A percentile compares a stretch with the other conserved stretches of the same genome.
phyloP scores from a whole-genome alignment of 2,797 vertebrate species.

The Gallinago nigripennis region DNA sequence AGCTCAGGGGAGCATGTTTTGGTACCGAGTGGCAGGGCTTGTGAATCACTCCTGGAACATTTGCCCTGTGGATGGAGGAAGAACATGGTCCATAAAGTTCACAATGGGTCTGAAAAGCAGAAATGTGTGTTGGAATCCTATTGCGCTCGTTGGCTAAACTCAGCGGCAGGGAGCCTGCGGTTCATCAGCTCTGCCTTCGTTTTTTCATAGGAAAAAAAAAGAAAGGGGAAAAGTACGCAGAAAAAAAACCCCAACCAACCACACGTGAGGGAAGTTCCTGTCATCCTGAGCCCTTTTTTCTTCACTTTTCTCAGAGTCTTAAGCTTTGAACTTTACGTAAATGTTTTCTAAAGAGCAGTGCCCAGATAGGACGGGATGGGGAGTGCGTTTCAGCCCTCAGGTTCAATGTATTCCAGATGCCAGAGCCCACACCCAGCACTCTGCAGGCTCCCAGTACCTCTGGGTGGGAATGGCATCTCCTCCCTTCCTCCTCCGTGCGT shows the following conservation, averaged over 20 bases:
- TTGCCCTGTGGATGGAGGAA: slow-evolving; percentile 5
- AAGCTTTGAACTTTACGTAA: not conserved
- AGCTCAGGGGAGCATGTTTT: slow-evolving; percentile 18
- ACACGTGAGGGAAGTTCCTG: not conserved
- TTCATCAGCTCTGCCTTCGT: not conserved
- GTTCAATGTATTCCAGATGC: not conserved
- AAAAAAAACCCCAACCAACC: rapidly evolving
- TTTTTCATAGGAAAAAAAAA: not conserved
- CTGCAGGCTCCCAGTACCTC: not conserved
- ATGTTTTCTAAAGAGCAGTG: not conserved
- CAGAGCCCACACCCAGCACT: not conserved
- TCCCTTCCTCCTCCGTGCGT: not conserved
- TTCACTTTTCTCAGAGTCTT: not conserved
- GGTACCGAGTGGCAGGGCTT: not conserved
- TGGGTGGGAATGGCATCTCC: not conserved
- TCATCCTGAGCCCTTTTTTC: not conserved
- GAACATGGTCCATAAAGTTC: slow-evolving; percentile 23
- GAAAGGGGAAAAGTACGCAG: not conserved
- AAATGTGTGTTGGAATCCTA: not conserved
- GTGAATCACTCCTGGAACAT: slow-evolving; percentile 15
- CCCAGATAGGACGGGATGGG: not conserved
- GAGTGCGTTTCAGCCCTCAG: not conserved
- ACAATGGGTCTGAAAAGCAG: slow-evolving; percentile 15
- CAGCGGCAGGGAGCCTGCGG: not conserved
- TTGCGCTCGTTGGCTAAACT: not conserved